Evolutionary conservation across 2,113 vertebrate species (phyloP), one percentile per base, ranked within the genome.

Genomic region (Dicrurus megarhynchus): DNA sequence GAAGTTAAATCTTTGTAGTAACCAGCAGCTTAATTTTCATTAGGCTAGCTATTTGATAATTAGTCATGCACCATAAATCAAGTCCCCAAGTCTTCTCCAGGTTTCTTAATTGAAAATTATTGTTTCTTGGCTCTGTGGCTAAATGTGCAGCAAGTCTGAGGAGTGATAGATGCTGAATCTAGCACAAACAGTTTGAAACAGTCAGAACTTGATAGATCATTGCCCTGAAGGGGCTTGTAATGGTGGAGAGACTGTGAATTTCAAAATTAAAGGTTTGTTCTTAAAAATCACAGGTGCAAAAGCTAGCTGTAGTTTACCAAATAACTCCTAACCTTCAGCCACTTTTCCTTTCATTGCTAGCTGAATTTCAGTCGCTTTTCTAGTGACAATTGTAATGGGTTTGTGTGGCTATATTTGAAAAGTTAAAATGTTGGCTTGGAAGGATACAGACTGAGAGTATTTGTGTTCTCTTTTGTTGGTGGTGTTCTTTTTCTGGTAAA

Each of bases 1-100:
- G 97, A 98, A 98, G 98, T 98, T 98, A 98, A 98, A 98, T 98
- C 97, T 98, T 98, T 97, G 79, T 97, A 97, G 98, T 98, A 98
- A 98, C 98, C 97, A 98, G 98, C 96, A 97, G 98, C 98, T 98
- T 98, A 97, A 98, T 98, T 99, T 98, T 99, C 98, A 99, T 99
- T 99, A 98, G 97, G 97, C 97, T 96, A 98, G 98, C 97, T 98
- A 97, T 98, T 98, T 84, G 97, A 98, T 99, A 99, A 99, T 99
- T 99, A 99, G 98, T 99, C 98, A 98, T 98, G 98, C 98, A 93
- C 98, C 98, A 99, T 99, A 99, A 99, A 99, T 99, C 99, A 99
- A 99, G 98, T 98, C 97, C 94, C 98, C 97, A 98, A 99, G 98
- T 99, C 98, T 98, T 99, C 98, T 99, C 98, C 97, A 98, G 98